A percentile compares a stretch with the other conserved stretches of the same genome.
Conservation (phyloP, 2,888 invertebrate species). For the Trichacis sp. region DNA sequence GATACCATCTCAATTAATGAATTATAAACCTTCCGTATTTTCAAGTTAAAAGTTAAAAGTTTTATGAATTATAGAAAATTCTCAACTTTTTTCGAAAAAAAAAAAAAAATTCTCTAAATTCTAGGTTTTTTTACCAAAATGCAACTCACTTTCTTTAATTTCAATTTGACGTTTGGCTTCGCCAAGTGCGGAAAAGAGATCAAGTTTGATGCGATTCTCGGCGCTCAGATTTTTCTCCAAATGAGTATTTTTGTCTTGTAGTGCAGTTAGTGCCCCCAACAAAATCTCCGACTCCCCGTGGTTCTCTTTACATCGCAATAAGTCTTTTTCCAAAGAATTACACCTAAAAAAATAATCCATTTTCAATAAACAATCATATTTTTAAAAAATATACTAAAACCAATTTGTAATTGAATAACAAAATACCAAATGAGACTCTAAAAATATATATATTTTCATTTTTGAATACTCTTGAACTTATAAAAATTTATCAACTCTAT, state of each 20-base stretch:
- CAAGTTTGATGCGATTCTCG: constrained; percentile 97
- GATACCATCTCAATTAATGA: no score
- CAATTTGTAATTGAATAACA: no score
- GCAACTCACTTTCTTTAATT: constrained; percentile 84
- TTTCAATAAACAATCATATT: constrained; percentile 5
- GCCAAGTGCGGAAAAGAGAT: constrained; percentile 96
- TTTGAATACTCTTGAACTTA: background rate
- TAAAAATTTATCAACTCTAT: background rate
- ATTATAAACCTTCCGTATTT: no score
- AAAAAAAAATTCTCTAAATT: no score
- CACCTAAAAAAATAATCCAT: constrained; percentile 48
- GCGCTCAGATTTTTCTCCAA: constrained; percentile 94
- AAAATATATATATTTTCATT: background rate
- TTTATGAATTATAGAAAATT: no score
- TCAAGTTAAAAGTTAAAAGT: no score
- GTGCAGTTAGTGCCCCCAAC: constrained; percentile 81
- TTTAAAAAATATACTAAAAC: no score
- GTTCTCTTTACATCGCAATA: constrained; percentile 72
- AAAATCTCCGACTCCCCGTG: constrained; percentile 81
- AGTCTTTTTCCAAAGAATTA: constrained; percentile 59
- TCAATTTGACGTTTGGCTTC: constrained; percentile 92
- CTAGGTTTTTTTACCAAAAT: no score
- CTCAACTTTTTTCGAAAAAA: no score
- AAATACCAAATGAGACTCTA: no score
- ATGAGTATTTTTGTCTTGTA: constrained; percentile 92